These are phyloP conservation scores for Ruditapes philippinarum DNA, from an alignment of 1,140 invertebrate genomes.

Conservation along the genomic window DNA sequence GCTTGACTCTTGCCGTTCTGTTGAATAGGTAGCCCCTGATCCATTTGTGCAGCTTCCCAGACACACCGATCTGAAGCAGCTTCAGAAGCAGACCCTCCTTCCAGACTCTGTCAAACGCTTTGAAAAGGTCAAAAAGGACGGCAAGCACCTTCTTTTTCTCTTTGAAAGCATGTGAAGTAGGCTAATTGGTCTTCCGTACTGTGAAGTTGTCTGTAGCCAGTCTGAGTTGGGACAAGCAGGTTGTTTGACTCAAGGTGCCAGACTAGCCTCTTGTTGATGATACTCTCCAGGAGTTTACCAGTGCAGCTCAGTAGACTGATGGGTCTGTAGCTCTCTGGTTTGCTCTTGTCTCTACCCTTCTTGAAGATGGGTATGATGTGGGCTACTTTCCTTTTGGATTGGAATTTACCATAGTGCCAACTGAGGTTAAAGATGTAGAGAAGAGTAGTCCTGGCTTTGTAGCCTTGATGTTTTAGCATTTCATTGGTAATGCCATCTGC, in stretches of 20 bases:
- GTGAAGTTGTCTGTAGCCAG: constrained; percentile 36
- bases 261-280: not conserved
- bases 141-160: constrained; percentile 42
- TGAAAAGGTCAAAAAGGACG: constrained; percentile 35
- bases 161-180: constrained; percentile 40
- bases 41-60: constrained; percentile 21
- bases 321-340: constrained; percentile 48
- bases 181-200: constrained; percentile 51
- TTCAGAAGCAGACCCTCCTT: constrained; percentile 51
- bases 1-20: constrained; percentile 51
- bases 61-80: not conserved
- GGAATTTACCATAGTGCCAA: constrained; percentile 36
- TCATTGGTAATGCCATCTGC: constrained; percentile 60
- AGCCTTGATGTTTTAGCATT: constrained; percentile 49
- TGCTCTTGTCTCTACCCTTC: constrained; percentile 42
- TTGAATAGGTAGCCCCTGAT: constrained; percentile 18
- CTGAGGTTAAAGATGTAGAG: constrained; percentile 65
- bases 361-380: constrained; percentile 55
- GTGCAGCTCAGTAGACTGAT: constrained; percentile 57
- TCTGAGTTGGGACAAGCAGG: not conserved
- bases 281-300: constrained; percentile 45
- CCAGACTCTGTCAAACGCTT: constrained; percentile 62
- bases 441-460: not conserved
- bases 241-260: constrained; percentile 26
- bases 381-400: constrained; percentile 42